A percentile compares a stretch with the other conserved stretches of the same genome.
Evolutionary conservation across 2,797 vertebrate genomes (phyloP).

Genomic region (Enteromius thamalakanensis): DNA sequence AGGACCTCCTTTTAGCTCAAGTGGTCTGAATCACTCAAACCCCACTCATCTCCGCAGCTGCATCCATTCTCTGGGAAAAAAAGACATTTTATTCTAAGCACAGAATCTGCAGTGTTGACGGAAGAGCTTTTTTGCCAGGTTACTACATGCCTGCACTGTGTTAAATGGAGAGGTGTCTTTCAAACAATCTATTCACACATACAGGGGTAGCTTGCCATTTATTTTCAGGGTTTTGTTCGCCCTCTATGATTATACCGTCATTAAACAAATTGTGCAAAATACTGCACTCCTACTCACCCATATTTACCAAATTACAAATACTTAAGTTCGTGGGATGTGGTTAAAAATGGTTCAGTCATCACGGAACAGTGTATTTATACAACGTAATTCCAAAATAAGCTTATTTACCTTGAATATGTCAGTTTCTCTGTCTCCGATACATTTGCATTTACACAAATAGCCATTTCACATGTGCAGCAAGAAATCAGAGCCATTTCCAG

Average conservation of each 20-base stretch:
- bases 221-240: conserved; percentile 29
- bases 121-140: conserved; percentile 25
- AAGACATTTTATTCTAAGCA: conserved; percentile 27
- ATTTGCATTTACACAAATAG: conserved; percentile 25
- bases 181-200: conserved; percentile 17
- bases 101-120: conserved; percentile 28
- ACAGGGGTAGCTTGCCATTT: conserved; percentile 33
- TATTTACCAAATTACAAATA: conserved; percentile 51
- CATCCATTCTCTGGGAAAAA: conserved; percentile 27
- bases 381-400: conserved; percentile 1
- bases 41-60: background rate
- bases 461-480: background rate
- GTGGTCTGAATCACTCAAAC: background rate
- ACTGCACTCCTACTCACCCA: conserved; percentile 44
- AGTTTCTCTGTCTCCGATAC: background rate
- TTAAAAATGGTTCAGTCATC: conserved; percentile 30
- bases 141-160: conserved; percentile 25
- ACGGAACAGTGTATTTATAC: conserved; percentile 24
- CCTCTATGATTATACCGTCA: conserved; percentile 43
- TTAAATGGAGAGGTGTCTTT: conserved; percentile 21
- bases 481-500: conserved; percentile 3
- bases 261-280: conserved; percentile 50
- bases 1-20: background rate
- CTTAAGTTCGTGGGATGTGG: conserved; percentile 13
- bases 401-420: background rate